A percentile compares a stretch with the other conserved stretches of the same genome.
These are phyloP conservation scores for Trematomus loennbergii DNA, from an alignment of 2,113 vertebrate genomes.

Conservation along the genomic window DNA sequence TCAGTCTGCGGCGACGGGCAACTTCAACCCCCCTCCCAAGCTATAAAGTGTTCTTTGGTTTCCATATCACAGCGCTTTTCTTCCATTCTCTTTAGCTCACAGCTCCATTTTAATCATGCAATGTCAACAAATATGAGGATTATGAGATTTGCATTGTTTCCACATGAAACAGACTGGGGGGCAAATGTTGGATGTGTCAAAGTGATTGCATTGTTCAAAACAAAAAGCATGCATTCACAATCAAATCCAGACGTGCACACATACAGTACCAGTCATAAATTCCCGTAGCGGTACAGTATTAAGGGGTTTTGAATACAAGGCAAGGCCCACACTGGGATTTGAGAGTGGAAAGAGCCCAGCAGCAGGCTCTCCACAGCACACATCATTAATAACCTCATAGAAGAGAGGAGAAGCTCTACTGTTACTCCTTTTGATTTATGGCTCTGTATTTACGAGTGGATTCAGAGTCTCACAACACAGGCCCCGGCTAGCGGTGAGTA, in stretches of 20 bases:
- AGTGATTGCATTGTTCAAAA: slow-evolving; percentile 45
- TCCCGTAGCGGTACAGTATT: slow-evolving; percentile 37
- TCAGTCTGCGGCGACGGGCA: neutral
- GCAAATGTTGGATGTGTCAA: slow-evolving; percentile 42
- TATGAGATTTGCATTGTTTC: slow-evolving; percentile 78
- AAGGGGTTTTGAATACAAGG: slow-evolving; percentile 51
- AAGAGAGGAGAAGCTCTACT: slow-evolving; percentile 58
- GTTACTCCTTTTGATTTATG: slow-evolving; percentile 79
- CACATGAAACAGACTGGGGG: slow-evolving; percentile 53
- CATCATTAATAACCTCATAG: slow-evolving; percentile 78
- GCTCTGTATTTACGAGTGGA: slow-evolving; percentile 58
- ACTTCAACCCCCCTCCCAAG: neutral
- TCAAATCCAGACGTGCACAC: slow-evolving; percentile 10
- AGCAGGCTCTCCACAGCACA: slow-evolving; percentile 53
- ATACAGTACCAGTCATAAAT: neutral
- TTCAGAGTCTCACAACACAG: slow-evolving; percentile 38
- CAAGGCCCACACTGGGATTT: slow-evolving; percentile 44
- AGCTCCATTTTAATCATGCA: slow-evolving; percentile 70
- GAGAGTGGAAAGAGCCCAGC: slow-evolving; percentile 46
- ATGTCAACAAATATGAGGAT: slow-evolving; percentile 73
- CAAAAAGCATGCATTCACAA: slow-evolving; percentile 4
- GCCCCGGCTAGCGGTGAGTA: slow-evolving; percentile 42
- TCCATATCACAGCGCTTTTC: slow-evolving; percentile 35
- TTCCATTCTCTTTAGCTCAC: slow-evolving; percentile 17
- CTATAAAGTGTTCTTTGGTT: slow-evolving; percentile 20